Evolutionary conservation across 2,888 invertebrate genomes (phyloP), one percentile per base, ranked within the genome.

Genomic region (Brenthis daphne): DNA sequence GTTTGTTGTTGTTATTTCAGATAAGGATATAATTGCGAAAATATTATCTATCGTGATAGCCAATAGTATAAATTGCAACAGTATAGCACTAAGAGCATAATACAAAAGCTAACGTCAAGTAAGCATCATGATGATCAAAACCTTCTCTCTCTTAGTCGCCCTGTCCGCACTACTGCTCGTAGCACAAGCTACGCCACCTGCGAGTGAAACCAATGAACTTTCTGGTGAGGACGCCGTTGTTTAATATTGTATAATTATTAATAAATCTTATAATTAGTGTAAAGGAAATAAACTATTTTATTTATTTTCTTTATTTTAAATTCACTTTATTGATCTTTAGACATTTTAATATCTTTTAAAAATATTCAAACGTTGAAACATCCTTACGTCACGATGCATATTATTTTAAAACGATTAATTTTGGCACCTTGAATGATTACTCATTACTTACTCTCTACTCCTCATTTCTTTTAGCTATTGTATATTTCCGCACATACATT

Each of bases 111-210:
- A 56, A 11, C 37, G 14, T 11, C 33, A 57, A 57, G 57, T 57
- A 37, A 57, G 37, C n/a, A 57, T n/a, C 11, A 57, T 57, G 57
- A n/a, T 37, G 5, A 57, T 37, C 16, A 57, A 57, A 8, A 57
- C 12, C 12, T 57, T 57, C n/a, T 33, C 57, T 57, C 16, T 57
- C 57, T 37, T 57, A n/a, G 57, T 24, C 14, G 24, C 24, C 11
- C 14, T 24, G 14, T 6, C 24, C 24, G 48, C 58, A 48, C 16
- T 58, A 3, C 4, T 58, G 24, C 20, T 58, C 14, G 58, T 51
- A 33, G 61, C 51, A 13, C 61, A 61, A 61, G 51, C 48, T 12
- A 13, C 61, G 3, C 33, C 61, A 37, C 2, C 37, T 43, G 37
- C 37, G 11, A 61, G 37, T 33, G 37, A 51, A 16, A 24, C 50